A percentile compares a stretch with the other conserved stretches of the same genome.
Evolutionary conservation across 1,140 invertebrate species (phyloP).

Genomic region (Drosophila neocordata): DNA sequence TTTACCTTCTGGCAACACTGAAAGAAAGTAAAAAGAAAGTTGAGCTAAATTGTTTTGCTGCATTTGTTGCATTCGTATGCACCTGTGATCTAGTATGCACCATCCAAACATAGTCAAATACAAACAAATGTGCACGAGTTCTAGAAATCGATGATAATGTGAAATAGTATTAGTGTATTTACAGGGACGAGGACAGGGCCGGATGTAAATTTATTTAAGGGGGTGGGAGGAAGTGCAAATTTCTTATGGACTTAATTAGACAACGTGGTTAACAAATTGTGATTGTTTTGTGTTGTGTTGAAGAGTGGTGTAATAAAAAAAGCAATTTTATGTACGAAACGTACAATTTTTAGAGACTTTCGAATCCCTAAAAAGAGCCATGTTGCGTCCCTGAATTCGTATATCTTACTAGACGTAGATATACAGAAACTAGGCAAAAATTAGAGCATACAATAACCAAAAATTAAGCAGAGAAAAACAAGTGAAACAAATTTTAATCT

Average conservation of each 20-base stretch:
- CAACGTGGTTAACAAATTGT: neutral
- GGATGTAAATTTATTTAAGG: neutral
- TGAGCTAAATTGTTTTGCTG: constrained; percentile 5
- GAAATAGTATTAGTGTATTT: constrained; percentile 6
- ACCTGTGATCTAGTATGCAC: neutral
- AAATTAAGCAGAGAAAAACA: constrained; percentile 1
- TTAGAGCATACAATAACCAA: neutral
- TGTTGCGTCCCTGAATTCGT: neutral
- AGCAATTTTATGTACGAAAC: neutral
- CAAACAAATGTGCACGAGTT: neutral
- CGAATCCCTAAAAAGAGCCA: neutral
- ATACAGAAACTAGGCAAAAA: constrained; percentile 6
- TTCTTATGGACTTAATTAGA: neutral
- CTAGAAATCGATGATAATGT: constrained; percentile 4
- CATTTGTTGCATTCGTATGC: constrained; percentile 11
- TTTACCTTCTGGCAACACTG: neutral
- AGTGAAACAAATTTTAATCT: constrained; percentile 14
- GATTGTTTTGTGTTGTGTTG: neutral
- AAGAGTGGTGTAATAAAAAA: neutral
- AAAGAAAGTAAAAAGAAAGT: constrained; percentile 11
- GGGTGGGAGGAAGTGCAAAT: neutral
- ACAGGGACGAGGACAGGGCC: neutral
- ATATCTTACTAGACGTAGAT: neutral
- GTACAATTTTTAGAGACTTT: neutral
- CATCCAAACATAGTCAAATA: neutral